Percentiles rank a stretch among this genome's conserved stretches.
phyloP scores from a whole-genome alignment of 2,797 vertebrate species.

The Limnodromus scolopaceus region DNA sequence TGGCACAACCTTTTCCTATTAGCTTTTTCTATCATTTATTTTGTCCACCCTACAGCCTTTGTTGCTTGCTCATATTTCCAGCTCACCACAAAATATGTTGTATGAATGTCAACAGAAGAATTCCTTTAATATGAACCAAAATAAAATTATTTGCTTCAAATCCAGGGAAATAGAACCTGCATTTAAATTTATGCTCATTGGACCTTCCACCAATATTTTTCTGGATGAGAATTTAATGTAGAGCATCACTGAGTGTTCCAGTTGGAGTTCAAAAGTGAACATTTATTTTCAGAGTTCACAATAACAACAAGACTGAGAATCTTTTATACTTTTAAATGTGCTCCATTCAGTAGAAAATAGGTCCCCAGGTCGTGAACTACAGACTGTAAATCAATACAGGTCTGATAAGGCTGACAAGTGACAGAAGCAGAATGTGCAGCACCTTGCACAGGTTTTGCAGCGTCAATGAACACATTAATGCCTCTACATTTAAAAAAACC shows the following conservation, averaged over 20 bases:
- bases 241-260: not conserved
- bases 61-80: not conserved
- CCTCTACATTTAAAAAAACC: not conserved
- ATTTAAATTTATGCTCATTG: conserved; percentile 10
- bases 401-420: not conserved
- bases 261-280: not conserved
- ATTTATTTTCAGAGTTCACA: conserved; percentile 19
- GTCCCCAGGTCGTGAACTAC: not conserved
- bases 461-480: not conserved
- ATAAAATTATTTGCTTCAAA: not conserved
- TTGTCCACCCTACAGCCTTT: not conserved
- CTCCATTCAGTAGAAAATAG: not conserved
- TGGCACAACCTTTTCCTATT: not conserved
- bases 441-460: not conserved
- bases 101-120: not conserved
- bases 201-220: not conserved
- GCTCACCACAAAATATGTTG: conserved; percentile 2
- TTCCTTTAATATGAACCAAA: conserved; percentile 4
- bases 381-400: not conserved
- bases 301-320: not conserved
- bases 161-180: not conserved
- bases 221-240: not conserved
- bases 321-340: not conserved
- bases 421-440: not conserved
- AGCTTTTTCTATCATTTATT: not conserved